Percentiles rank a stretch among this genome's conserved stretches.
phyloP scores from a whole-genome alignment of 2,888 invertebrate genomes.

The Thyatira batis region DNA sequence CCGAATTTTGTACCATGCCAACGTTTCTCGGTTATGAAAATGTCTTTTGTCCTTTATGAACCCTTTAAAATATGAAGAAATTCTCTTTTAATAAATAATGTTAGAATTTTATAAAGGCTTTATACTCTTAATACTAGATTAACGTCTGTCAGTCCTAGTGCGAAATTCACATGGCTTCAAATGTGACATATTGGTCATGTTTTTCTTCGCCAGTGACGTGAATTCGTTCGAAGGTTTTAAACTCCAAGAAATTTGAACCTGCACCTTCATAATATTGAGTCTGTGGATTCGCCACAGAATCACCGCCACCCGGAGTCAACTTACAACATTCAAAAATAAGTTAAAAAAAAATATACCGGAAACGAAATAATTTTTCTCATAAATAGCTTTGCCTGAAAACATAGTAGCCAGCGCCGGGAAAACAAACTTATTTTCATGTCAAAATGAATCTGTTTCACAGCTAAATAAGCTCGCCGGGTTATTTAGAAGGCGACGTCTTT shows the following conservation, averaged over 20 bases:
- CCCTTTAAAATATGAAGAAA: neutral
- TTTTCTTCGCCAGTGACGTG: too few relatives aligned
- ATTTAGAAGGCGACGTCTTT: constrained; percentile 21
- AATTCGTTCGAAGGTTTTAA: too few relatives aligned
- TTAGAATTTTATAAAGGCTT: neutral
- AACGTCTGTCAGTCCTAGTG: too few relatives aligned
- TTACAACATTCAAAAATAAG: neutral
- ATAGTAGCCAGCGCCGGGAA: neutral
- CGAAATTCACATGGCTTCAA: too few relatives aligned
- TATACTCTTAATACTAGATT: too few relatives aligned
- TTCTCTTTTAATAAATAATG: neutral
- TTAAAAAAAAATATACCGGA: neutral
- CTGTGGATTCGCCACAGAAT: too few relatives aligned
- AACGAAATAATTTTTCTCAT: neutral
- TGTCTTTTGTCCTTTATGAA: neutral
- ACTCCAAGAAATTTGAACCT: too few relatives aligned
- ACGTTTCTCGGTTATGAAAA: neutral
- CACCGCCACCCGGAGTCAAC: too few relatives aligned
- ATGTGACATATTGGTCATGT: too few relatives aligned
- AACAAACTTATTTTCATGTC: neutral
- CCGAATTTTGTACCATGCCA: neutral
- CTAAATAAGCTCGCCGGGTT: constrained; percentile 14
- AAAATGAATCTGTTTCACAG: constrained; percentile 1
- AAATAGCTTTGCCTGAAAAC: neutral
- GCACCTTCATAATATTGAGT: too few relatives aligned